Evolutionary conservation across 2,888 invertebrate species (phyloP), one percentile per base, ranked within the genome.

Genomic region (Siphonodentalium dalli): DNA sequence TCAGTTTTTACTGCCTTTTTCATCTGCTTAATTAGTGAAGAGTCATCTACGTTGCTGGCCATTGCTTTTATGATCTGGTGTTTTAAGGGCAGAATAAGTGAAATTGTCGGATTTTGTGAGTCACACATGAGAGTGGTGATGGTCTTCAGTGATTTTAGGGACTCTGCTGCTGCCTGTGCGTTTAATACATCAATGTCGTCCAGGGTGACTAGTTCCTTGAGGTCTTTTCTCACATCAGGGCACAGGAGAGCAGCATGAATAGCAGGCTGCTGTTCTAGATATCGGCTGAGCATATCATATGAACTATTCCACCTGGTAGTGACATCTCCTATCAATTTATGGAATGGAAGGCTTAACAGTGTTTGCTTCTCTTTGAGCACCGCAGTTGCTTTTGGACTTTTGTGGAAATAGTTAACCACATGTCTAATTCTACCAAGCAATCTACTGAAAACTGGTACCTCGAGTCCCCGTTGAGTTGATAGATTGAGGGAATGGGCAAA

Each of bases 401-500:
- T 41, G 21, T 53, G 53, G 44, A 58, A 56, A 28, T 49, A 56
- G 9, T 33, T 29, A 27, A 54, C 47, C 13, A 56, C 39, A 37
- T 42, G 28, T 35, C 49, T 46, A 7, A 52, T 40, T 28, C 52
- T 47, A 11, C 54, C 52, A 15, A 55, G 41, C n/a, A 52, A 41
- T 21, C 49, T 43, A 21, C 34, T 26, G 2, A 59, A 38, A 33
- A 34, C 40, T 7, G 27, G 11, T 5, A 52, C 34, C 41, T 47
- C 37, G 0, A 52, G 29, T 2, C 52, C 52, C 24, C 43, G 33
- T 29, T 52, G 52, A 11, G 41, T 37, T 23, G 55, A 49, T 39
- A 59, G 40, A 20, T 59, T 59, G 1, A 55, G 18, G 2, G 55
- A 49, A 41, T 59, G 59, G 13, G 59, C 55, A 40, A 55, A 60